phyloP scores from a whole-genome alignment of 2,113 vertebrate genomes.

The Leptobrachium ailaonicum region DNA sequence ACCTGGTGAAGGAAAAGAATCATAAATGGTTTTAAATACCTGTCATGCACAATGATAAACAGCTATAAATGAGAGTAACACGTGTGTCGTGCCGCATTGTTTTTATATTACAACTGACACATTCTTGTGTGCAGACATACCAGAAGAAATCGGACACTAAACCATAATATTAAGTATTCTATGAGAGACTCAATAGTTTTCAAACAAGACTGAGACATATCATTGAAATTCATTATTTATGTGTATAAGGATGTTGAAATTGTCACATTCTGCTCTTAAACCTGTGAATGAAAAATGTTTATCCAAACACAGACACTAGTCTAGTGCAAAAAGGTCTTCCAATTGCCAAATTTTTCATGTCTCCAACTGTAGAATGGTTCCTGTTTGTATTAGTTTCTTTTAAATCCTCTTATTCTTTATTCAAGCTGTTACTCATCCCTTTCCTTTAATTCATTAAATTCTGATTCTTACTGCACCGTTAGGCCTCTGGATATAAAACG shows the following conservation, averaged over 20 bases:
- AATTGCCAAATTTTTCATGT: no score
- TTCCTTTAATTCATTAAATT: no score
- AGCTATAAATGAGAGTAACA: slow-evolving; percentile 26
- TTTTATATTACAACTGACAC: slow-evolving; percentile 20
- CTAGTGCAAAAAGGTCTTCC: no score
- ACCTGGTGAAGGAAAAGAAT: slow-evolving; percentile 3
- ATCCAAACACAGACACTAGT: neutral
- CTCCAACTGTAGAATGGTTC: no score
- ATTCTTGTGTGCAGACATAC: slow-evolving; percentile 16
- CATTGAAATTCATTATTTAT: neutral
- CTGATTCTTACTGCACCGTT: no score
- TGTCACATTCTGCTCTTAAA: neutral
- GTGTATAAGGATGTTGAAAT: neutral
- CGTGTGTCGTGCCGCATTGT: neutral
- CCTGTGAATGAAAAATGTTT: neutral
- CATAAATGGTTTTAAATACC: neutral
- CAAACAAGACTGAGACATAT: neutral
- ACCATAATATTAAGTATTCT: slow-evolving; percentile 1
- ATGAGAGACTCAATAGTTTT: neutral
- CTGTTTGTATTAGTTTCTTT: no score
- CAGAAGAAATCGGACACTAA: slow-evolving; percentile 1
- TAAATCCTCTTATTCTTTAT: no score
- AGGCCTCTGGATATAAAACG: no score
- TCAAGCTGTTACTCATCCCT: no score
- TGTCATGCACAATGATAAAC: slow-evolving; percentile 9